phyloP scores from a whole-genome alignment of 2,797 vertebrate genomes.

The Hemibagrus guttatus region DNA sequence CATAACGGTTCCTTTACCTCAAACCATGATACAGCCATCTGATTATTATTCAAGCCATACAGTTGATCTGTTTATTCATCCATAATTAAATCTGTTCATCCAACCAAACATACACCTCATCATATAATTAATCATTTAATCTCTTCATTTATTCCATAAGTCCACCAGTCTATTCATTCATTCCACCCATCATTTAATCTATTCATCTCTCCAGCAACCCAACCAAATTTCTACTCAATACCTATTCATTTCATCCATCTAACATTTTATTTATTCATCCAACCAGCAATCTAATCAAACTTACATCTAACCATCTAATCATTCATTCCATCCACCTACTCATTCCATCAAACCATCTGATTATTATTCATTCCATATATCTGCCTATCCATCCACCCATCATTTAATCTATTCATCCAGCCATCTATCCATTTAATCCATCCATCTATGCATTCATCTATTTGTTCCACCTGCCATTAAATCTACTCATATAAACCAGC shows the following conservation, averaged over 20 bases:
- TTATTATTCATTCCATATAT: not conserved
- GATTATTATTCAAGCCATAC: not conserved
- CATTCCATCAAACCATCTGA: not conserved
- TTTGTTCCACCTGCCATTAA: not conserved
- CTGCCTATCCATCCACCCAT: not conserved
- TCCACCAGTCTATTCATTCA: not conserved
- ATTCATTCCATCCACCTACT: not conserved
- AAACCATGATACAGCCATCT: not conserved
- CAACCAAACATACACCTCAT: not conserved
- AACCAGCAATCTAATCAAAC: not conserved
- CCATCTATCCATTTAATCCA: not conserved
- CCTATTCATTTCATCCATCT: not conserved
- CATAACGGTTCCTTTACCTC: too few relatives aligned
- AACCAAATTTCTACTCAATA: not conserved
- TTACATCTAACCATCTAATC: not conserved
- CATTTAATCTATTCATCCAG: not conserved
- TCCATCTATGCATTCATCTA: not conserved
- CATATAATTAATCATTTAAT: not conserved
- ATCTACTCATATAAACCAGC: not conserved
- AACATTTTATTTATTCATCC: not conserved
- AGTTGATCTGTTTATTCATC: not conserved
- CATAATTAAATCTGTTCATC: not conserved
- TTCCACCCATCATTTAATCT: not conserved
- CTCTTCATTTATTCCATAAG: not conserved
- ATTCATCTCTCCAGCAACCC: not conserved